A percentile compares a stretch with the other conserved stretches of the same genome.
These are phyloP conservation scores for Anser cygnoides DNA, from an alignment of 2,113 vertebrate species.

Conservation along the genomic window DNA sequence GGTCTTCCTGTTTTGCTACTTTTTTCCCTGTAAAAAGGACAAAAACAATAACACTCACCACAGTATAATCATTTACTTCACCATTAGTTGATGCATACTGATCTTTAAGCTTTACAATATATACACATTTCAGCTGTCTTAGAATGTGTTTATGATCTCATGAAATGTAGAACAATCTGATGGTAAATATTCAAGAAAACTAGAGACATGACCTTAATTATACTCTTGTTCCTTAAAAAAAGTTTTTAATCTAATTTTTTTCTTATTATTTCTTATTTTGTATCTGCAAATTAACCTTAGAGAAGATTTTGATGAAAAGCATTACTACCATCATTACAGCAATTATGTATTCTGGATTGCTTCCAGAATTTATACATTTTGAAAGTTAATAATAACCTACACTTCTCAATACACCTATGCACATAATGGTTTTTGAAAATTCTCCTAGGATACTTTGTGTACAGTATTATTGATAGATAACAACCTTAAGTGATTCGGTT, in stretches of 20 bases:
- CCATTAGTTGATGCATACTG: not conserved
- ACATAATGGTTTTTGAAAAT: not conserved
- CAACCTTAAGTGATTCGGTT: not conserved
- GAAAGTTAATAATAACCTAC: not conserved
- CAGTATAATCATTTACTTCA: not conserved
- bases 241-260: not conserved
- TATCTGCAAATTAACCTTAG: not conserved
- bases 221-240: not conserved
- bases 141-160: not conserved
- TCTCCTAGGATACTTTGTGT: not conserved
- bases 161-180: not conserved
- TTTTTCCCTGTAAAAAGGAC: constrained; percentile 89
- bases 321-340: not conserved
- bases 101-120: not conserved
- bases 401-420: not conserved
- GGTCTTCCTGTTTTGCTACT: constrained; percentile 95
- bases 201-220: not conserved
- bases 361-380: not conserved
- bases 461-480: not conserved
- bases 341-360: not conserved
- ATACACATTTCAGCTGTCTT: not conserved
- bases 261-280: not conserved
- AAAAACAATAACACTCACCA: constrained; percentile 3
- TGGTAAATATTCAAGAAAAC: not conserved
- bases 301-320: not conserved